A percentile compares a stretch with the other conserved stretches of the same genome.
Conservation (phyloP, 2,113 vertebrate species). For the Cygnus atratus region DNA sequence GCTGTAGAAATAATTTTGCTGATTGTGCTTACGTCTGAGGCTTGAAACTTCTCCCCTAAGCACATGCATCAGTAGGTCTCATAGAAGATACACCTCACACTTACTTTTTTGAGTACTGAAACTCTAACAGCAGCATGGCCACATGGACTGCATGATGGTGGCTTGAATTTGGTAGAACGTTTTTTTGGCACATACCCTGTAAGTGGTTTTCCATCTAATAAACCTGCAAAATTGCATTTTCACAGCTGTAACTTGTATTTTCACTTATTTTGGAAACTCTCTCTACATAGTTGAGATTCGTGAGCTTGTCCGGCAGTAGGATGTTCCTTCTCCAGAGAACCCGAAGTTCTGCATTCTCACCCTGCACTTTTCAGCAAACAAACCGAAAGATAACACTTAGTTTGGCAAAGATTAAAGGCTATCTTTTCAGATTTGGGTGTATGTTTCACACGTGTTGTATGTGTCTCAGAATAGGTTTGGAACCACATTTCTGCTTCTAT, state of each 20-base stretch:
- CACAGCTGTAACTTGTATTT: not conserved
- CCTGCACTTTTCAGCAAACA: not conserved
- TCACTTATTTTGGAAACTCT: not conserved
- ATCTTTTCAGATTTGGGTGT: not conserved
- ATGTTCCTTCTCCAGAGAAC: not conserved
- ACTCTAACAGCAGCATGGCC: not conserved
- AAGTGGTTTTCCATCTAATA: not conserved
- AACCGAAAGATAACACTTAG: not conserved
- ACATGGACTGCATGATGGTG: not conserved
- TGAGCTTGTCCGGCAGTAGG: not conserved
- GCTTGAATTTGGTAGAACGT: not conserved
- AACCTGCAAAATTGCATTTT: not conserved
- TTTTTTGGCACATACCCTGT: not conserved
- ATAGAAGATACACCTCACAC: not conserved
- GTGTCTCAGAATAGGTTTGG: not conserved
- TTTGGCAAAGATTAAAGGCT: not conserved
- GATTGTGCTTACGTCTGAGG: not conserved
- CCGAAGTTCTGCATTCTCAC: not conserved
- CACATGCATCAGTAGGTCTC: not conserved
- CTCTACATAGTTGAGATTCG: accelerated
- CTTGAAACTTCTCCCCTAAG: not conserved
- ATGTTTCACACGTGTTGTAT: not conserved
- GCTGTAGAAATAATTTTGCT: not conserved
- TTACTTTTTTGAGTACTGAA: not conserved
- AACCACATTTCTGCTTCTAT: constrained; percentile 37